Percentiles rank a stretch among this genome's conserved stretches.
These are phyloP conservation scores for Acleris laterana DNA, from an alignment of 2,888 invertebrate genomes.

Conservation along the genomic window DNA sequence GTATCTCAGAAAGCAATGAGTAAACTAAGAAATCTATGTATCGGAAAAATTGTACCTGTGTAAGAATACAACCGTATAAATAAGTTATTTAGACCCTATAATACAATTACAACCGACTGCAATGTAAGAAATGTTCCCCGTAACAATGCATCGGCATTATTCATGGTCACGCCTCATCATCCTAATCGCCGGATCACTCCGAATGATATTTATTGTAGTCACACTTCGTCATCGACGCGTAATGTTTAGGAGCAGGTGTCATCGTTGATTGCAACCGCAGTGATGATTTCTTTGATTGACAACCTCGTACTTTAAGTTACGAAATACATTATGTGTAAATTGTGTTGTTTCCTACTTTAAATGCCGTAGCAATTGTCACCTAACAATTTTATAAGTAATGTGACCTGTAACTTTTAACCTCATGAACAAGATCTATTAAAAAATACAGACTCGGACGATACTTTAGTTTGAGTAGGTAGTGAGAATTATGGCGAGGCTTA, in stretches of 20 bases:
- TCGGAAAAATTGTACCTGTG: too few species aligned
- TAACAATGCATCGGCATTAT: conserved; percentile 24
- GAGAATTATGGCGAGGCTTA: too few species aligned
- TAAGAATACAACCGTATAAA: too few species aligned
- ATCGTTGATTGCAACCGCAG: conserved; percentile 20
- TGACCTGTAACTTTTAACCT: too few species aligned
- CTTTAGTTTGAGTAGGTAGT: too few species aligned
- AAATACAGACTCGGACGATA: too few species aligned
- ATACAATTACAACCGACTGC: neutral
- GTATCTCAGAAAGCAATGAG: too few species aligned
- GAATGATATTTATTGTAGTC: conserved; percentile 25
- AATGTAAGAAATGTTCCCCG: conserved; percentile 11
- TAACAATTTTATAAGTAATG: too few species aligned
- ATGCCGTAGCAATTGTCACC: too few species aligned
- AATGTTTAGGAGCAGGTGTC: conserved; percentile 29
- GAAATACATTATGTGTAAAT: neutral
- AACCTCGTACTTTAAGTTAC: neutral
- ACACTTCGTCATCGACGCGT: conserved; percentile 22
- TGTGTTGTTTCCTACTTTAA: neutral
- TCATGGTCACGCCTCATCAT: conserved; percentile 15
- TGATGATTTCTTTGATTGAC: conserved; percentile 28
- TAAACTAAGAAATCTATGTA: too few species aligned
- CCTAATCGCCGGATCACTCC: conserved; percentile 22
- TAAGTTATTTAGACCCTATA: neutral
- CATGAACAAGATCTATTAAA: too few species aligned